Evolutionary conservation across 2,888 invertebrate species (phyloP).

Genomic region (Lithosia quadra): DNA sequence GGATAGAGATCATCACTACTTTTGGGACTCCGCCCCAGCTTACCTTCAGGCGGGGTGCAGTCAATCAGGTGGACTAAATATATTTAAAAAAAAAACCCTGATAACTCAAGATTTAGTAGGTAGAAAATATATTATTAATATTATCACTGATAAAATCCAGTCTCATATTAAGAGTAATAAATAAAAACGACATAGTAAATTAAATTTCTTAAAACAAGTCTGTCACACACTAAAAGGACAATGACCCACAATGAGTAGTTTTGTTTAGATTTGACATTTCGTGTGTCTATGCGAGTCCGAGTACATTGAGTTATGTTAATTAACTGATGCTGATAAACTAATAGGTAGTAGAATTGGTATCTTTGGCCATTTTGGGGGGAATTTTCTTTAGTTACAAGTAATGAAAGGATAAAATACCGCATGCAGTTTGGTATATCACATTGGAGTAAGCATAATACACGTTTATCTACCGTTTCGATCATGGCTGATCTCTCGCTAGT

Average conservation of each 20-base stretch:
- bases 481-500: no score
- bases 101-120: background rate
- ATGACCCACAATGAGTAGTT: conserved; percentile 30
- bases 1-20: no score
- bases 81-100: no score
- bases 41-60: no score
- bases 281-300: conserved; percentile 6
- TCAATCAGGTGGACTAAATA: no score
- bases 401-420: no score
- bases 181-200: background rate
- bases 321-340: background rate
- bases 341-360: background rate
- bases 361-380: background rate
- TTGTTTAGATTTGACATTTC: conserved; percentile 28
- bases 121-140: no score
- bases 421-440: no score
- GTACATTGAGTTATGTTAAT: background rate
- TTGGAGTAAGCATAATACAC: no score
- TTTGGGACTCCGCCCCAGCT: no score
- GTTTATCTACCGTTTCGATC: no score
- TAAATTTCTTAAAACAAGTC: conserved; percentile 19
- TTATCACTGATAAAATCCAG: background rate
- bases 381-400: background rate
- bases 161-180: background rate
- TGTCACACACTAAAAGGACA: conserved; percentile 32